Evolutionary conservation across 2,113 vertebrate species (phyloP), one percentile per base, ranked within the genome.

Genomic region (Antennarius striatus): DNA sequence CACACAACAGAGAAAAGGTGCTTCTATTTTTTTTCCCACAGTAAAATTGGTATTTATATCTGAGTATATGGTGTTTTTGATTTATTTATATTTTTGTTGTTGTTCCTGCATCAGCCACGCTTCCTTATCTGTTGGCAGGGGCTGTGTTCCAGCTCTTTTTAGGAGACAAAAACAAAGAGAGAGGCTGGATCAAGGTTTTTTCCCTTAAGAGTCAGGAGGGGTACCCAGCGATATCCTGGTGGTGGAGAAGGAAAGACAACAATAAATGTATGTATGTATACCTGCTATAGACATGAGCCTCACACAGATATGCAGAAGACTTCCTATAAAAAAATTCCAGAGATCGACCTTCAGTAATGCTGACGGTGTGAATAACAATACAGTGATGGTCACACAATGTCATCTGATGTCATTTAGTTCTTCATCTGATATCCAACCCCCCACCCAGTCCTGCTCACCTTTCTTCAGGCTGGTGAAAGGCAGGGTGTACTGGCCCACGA

Each of bases 401-500:
- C 73, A 79, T 67, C 76, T 71, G 71, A 72, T 86, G 68, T 73
- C 68, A 83, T 69, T 55, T 57, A 72, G 43, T 76, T 36, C 79
- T 69, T 57, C n/a, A 30, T 46, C 39, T 54, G 22, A 17, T 50
- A 46, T 2, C 54, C 63, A 42, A 22, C 56, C 32, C 22, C 42
- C 91, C 93, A 29, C 39, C 60, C 47, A 2, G 42, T 45, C 9
- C 57, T 4, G 17, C 84, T 93, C 92, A 98, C 96, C 95, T 96
- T 91, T 95, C 59, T 77, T 93, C 78, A 96, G 82, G 84, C 94
- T 93, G 56, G 69, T 76, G 75, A 98, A 78, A 71, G 95, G 95
- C 80, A 96, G 78, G 4, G 94, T 94, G 80, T 93, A 96, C 79
- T 96, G 95, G 39, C 93, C 95, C 12, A 96, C 90, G 74, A 96